Percentiles rank a stretch among this genome's conserved stretches.
phyloP scores from a whole-genome alignment of 2,797 vertebrate genomes.

The Epinephelus coioides region DNA sequence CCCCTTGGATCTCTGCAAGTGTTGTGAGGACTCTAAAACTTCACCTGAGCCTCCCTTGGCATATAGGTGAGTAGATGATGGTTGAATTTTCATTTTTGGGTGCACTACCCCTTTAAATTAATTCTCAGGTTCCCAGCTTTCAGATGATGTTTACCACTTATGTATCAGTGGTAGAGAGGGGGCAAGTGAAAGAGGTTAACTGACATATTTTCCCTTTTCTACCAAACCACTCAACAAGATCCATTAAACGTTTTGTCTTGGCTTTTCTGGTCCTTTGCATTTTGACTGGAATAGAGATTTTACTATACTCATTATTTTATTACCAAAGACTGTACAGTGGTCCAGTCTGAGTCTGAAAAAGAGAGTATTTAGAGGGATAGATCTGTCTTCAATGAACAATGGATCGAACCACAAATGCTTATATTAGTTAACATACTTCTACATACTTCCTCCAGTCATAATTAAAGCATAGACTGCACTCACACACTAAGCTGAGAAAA shows the following conservation, averaged over 20 bases:
- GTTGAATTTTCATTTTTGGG: too few relatives aligned
- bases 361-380: not conserved
- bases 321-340: not conserved
- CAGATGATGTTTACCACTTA: too few relatives aligned
- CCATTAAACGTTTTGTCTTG: constrained; percentile 12
- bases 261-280: not conserved
- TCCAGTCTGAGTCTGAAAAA: not conserved
- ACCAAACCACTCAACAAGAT: constrained; percentile 10
- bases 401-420: constrained; percentile 21
- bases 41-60: too few relatives aligned
- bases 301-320: not conserved
- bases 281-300: constrained; percentile 9
- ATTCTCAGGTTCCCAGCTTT: too few relatives aligned
- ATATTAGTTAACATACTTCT: too few relatives aligned
- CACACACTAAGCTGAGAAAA: not conserved
- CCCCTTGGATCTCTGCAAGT: too few relatives aligned
- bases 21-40: too few relatives aligned
- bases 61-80: too few relatives aligned
- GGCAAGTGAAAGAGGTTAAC: not conserved
- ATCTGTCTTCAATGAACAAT: not conserved
- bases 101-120: too few relatives aligned
- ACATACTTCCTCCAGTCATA: not conserved
- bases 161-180: too few relatives aligned
- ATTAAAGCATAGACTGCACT: not conserved
- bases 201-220: constrained; percentile 13